These are phyloP conservation scores for Tenthredo notha DNA, from an alignment of 2,888 invertebrate genomes.

Conservation along the genomic window DNA sequence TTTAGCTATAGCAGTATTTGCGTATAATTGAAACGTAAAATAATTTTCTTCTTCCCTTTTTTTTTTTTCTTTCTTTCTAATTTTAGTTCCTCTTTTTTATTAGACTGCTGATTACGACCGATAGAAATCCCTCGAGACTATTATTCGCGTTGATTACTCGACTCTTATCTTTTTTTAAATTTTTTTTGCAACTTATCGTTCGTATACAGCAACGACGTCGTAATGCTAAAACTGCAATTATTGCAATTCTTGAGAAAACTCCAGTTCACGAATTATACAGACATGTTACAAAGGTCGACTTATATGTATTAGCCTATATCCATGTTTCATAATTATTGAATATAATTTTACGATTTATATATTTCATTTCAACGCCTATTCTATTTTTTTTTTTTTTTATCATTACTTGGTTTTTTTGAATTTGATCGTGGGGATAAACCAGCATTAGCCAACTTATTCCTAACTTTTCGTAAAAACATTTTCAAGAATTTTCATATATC, in stretches of 20 bases:
- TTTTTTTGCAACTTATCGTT: neutral
- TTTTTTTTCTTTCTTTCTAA: neutral
- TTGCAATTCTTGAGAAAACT: constrained; percentile 13
- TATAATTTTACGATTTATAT: no score
- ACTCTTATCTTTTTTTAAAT: neutral
- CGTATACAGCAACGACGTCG: neutral
- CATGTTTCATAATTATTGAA: neutral
- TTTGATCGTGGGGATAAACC: no score
- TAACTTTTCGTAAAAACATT: no score
- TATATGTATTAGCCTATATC: no score
- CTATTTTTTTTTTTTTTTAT: no score
- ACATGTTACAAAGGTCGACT: neutral
- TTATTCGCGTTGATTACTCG: neutral
- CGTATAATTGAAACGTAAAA: no score
- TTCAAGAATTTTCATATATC: no score
- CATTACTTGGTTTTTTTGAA: no score
- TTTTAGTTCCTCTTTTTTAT: neutral
- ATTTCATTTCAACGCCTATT: no score
- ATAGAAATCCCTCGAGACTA: neutral
- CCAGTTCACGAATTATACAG: neutral
- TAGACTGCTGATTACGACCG: neutral
- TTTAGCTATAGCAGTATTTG: no score
- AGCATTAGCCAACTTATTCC: no score
- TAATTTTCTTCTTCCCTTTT: neutral
- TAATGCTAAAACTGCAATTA: neutral